phyloP scores from a whole-genome alignment of 2,113 vertebrate species.

The Gallinago media region DNA sequence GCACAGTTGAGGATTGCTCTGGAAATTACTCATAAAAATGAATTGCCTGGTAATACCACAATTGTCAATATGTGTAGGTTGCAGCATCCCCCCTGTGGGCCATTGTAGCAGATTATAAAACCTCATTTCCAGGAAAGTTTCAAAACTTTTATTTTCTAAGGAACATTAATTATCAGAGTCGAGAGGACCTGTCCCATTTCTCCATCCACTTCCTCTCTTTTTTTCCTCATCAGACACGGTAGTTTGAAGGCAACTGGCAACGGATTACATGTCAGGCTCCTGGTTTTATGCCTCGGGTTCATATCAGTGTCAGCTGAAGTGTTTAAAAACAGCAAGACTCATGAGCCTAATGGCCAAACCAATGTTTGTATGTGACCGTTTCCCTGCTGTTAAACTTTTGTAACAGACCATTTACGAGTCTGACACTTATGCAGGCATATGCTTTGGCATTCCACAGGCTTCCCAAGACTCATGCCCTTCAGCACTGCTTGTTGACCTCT shows the following conservation, averaged over 20 bases:
- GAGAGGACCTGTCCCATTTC: constrained; percentile 36
- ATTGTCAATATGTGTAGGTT: constrained; percentile 66
- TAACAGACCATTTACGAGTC: constrained; percentile 46
- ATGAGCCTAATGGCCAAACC: neutral
- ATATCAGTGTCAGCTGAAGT: neutral
- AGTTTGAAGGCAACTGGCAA: constrained; percentile 42
- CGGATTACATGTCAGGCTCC: neutral
- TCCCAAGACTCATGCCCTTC: neutral
- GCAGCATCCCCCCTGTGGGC: constrained; percentile 56
- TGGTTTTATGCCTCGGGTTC: neutral
- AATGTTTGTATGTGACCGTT: constrained; percentile 6
- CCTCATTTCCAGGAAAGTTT: constrained; percentile 73
- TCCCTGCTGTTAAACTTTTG: constrained; percentile 13
- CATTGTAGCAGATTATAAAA: constrained; percentile 68
- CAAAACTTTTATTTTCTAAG: constrained; percentile 73
- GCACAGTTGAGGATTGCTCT: constrained; percentile 27
- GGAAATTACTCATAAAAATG: constrained; percentile 70
- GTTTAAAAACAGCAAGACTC: constrained; percentile 35
- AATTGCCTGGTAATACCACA: constrained; percentile 68
- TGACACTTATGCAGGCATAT: neutral
- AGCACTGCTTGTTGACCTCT: neutral
- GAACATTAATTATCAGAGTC: constrained; percentile 54
- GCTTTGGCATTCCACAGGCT: constrained; percentile 2
- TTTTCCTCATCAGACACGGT: neutral
- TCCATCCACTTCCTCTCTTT: constrained; percentile 43